Evolutionary conservation across 1,140 invertebrate species (phyloP).

Genomic region (Pseudomyrmex sp.): DNA sequence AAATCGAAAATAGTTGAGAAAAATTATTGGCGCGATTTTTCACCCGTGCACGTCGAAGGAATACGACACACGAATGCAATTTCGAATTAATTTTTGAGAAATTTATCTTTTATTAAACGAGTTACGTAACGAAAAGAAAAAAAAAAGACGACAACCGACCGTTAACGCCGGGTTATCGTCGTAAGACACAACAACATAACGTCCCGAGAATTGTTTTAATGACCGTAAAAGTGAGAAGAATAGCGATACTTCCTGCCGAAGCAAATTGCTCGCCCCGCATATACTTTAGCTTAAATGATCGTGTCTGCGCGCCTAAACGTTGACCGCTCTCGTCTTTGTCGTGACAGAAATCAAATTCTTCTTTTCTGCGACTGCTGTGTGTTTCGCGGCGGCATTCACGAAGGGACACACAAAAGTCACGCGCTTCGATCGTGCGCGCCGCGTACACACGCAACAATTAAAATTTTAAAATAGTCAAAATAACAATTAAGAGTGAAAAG

Average conservation of each 20-base stretch:
- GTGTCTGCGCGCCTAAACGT: slow-evolving; percentile 41
- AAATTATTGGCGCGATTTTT: too few species aligned
- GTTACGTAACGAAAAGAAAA: too few species aligned
- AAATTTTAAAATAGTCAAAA: too few species aligned
- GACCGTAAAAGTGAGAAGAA: slow-evolving; percentile 55
- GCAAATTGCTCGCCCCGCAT: slow-evolving; percentile 48
- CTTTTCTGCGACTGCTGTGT: slow-evolving; percentile 29
- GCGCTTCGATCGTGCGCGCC: too few species aligned
- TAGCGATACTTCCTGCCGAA: slow-evolving; percentile 59
- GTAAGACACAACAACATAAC: slow-evolving; percentile 49
- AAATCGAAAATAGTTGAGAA: too few species aligned
- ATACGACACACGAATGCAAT: too few species aligned
- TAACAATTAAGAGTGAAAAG: too few species aligned
- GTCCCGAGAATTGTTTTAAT: slow-evolving; percentile 52
- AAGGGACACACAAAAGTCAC: too few species aligned
- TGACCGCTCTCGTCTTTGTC: slow-evolving; percentile 41
- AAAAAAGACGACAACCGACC: background rate
- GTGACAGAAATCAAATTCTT: slow-evolving; percentile 36
- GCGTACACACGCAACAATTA: too few species aligned
- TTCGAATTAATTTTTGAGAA: too few species aligned
- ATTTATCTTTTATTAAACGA: too few species aligned
- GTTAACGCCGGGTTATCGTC: background rate
- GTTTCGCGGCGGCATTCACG: background rate
- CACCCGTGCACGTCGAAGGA: too few species aligned
- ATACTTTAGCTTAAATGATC: slow-evolving; percentile 62